phyloP scores from a whole-genome alignment of 2,113 vertebrate species.

The Pelusios castaneus region DNA sequence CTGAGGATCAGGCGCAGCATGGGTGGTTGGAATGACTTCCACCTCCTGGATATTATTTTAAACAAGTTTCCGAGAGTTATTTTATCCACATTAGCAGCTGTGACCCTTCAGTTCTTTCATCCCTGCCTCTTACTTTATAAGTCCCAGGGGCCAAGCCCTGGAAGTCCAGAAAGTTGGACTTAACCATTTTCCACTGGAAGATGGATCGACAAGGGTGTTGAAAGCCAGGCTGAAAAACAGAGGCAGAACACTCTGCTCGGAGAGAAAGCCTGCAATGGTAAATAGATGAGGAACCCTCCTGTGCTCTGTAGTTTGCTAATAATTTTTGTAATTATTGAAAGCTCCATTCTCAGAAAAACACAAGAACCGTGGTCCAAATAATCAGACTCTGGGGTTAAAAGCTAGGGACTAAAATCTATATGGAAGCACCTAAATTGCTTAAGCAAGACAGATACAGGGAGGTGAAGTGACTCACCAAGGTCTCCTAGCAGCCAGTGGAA shows the following conservation, averaged over 20 bases:
- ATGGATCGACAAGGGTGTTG: background rate
- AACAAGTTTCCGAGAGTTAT: background rate
- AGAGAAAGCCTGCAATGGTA: background rate
- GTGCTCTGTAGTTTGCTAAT: background rate
- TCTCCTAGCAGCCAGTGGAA: background rate
- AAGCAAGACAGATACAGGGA: background rate
- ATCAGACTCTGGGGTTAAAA: rapidly evolving
- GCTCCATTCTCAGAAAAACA: background rate
- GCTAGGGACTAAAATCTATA: rapidly evolving
- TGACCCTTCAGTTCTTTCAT: background rate
- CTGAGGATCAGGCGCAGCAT: rapidly evolving
- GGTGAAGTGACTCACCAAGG: background rate
- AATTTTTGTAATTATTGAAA: rapidly evolving
- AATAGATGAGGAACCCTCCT: rapidly evolving
- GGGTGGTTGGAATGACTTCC: background rate
- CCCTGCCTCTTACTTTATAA: background rate
- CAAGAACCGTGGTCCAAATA: background rate
- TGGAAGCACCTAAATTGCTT: background rate
- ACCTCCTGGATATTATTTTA: background rate
- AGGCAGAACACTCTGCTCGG: rapidly evolving
- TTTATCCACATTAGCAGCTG: background rate
- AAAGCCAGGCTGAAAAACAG: background rate
- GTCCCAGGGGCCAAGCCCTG: background rate
- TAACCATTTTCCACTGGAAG: background rate
- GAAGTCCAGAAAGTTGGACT: background rate